Conservation (phyloP, 2,113 vertebrate genomes). For the Piliocolobus tephrosceles region DNA sequence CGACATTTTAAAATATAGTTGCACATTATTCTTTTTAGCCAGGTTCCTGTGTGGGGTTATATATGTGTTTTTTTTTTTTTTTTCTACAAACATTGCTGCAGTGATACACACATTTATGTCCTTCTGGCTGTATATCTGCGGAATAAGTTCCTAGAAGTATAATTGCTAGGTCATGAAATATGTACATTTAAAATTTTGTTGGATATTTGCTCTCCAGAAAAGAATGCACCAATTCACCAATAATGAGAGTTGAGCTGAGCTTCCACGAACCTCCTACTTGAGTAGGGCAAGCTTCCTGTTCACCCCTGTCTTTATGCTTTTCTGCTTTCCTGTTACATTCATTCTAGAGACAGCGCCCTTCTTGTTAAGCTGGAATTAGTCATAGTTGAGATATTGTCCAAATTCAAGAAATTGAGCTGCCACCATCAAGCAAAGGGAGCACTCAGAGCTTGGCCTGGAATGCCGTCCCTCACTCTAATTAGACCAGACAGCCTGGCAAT, state of each 20-base stretch:
- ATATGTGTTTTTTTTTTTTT: neutral
- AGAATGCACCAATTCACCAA: neutral
- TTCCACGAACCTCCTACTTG: neutral
- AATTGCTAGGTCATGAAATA: neutral
- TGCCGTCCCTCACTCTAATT: neutral
- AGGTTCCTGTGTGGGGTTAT: neutral
- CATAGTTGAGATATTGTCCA: neutral
- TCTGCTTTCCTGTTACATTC: neutral
- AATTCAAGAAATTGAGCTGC: neutral
- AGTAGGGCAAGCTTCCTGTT: neutral
- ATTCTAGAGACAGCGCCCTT: neutral
- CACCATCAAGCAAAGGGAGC: neutral
- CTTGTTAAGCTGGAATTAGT: neutral
- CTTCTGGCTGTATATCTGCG: neutral
- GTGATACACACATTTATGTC: neutral
- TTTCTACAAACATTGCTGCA: neutral
- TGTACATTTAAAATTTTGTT: neutral
- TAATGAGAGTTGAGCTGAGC: neutral
- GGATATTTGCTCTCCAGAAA: slow-evolving; percentile 18
- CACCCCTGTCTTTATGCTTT: neutral
- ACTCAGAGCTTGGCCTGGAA: neutral
- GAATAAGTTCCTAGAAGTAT: neutral
- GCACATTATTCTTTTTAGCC: neutral
- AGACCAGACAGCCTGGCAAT: neutral
- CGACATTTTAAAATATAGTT: neutral